Evolutionary conservation across 2,113 vertebrate genomes (phyloP), one percentile per base, ranked within the genome.

Genomic region (Polypterus senegalus): DNA sequence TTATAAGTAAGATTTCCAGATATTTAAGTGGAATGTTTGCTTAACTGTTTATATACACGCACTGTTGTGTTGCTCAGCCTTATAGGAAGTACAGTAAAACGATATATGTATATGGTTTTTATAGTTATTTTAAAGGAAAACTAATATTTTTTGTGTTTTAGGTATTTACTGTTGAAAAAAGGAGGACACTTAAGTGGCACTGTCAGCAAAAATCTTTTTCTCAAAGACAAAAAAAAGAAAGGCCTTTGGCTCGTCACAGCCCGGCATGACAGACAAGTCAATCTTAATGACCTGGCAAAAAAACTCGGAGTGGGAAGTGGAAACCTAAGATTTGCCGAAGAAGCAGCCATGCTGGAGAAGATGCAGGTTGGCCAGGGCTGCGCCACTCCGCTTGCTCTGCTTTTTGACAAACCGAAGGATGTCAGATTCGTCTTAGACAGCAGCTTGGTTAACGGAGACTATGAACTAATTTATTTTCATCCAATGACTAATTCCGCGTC

Each of bases 201-300:
- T 3, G 81, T 95, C 64, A 88, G 90, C 6, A 98, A 97, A 75
- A 98, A 96, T 70, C 86, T 97, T 8, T 98, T 97, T 70, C 79
- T 97, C 48, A 97, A 91, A 63, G 94, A 98, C 79, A 98, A 97
- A 73, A 97, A 91, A 81, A 94, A 92, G 80, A 97, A 94, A 72
- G 55, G 73, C 2, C 86, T 93, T 62, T 98, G 89, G 88, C 75
- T 97, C 69, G 89, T 97, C 69, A 92, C 82, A 0, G 80, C 83
- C 7, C 85, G 91, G 64, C 86, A 98, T 53, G 73, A 96, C 66
- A 84, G 84, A 56, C 84, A 89, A 80, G 75, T 98, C 46, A 83
- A 90, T 70, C 83, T 98, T 61, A 90, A 88, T 0, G 82, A 90
- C 3, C 87, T 98, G n/a, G 88, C 91, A n/a, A 95, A 91, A 75